Base-by-base conservation (phyloP, 2,888 invertebrate genomes). In the Caenorhabditis virilis region DNA sequence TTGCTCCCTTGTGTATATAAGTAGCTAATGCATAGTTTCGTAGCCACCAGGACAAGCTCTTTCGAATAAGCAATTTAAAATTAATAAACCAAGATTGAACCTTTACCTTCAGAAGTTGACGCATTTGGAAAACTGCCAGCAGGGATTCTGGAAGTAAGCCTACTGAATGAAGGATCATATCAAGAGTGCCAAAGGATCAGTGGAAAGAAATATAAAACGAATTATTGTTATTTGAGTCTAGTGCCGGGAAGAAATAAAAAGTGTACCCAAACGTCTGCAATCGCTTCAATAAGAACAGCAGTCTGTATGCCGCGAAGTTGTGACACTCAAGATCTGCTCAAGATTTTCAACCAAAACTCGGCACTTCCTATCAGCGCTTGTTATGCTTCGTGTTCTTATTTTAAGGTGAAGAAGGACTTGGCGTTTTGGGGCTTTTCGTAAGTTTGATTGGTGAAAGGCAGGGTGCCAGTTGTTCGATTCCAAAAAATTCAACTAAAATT, bases 191-290 rank as follows among this genome's bases (percentile, higher is more conserved):
- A n/a, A n/a, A n/a, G n/a, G n/a, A n/a, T n/a, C n/a, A 30, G 67
- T 20, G 62, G 58, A 2, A 43, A 49, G 16, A 46, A 51, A 26
- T 63, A 68, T 42, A 43, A 51, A 0, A 63, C 62, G 5, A 57
- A 68, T 23, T 68, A 63, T 38, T 63, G 67, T 41, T 68, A 59
- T n/a, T n/a, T n/a, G n/a, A n/a, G n/a, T n/a, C n/a, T n/a, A n/a
- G n/a, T n/a, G n/a, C n/a, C n/a, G n/a, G 26, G 36, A 57, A n/a
- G 30, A 45, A 15, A 18, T 61, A 9, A 6, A 30, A 30, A 30
- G 30, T 9, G 13, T 9, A 30, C 6, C 13, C 30, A 13, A 13
- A 25, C 7, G 9, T 38, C 56, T n/a, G 61, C 58, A 33, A 49
- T 47, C 15, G 16, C 30, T 2, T 35, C 52, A 20, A 13, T 47